These are phyloP conservation scores for Sebastes taczanowskii DNA, from an alignment of 2,797 vertebrate genomes.

Conservation along the genomic window DNA sequence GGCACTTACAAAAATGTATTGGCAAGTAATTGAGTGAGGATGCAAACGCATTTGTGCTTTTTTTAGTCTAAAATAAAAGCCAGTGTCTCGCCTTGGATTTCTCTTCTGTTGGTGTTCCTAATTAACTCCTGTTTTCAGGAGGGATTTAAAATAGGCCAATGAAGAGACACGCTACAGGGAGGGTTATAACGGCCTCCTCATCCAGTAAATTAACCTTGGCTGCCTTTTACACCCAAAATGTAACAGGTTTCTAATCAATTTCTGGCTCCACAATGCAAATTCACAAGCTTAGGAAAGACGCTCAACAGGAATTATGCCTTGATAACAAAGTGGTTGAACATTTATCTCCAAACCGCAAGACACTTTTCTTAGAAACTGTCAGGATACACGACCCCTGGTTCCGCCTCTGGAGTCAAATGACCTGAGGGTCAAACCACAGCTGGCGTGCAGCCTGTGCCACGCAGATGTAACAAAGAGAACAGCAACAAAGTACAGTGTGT, in stretches of 20 bases:
- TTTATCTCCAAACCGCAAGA: conserved; percentile 48
- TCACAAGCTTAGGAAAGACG: conserved; percentile 40
- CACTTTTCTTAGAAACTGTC: conserved; percentile 21
- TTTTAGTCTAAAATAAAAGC: conserved; percentile 61
- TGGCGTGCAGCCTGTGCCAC: background rate
- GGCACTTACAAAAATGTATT: conserved; percentile 48
- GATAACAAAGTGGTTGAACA: conserved; percentile 40
- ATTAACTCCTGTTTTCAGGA: conserved; percentile 76
- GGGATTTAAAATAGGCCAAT: conserved; percentile 75
- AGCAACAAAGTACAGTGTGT: background rate
- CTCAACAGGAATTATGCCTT: conserved; percentile 40
- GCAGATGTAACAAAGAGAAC: conserved; percentile 9
- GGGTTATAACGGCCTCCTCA: conserved; percentile 65
- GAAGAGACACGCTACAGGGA: conserved; percentile 64
- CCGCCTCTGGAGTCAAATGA: conserved; percentile 4
- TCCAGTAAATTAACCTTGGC: conserved; percentile 79
- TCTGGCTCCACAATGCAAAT: conserved; percentile 29
- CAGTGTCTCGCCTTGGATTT: conserved; percentile 52
- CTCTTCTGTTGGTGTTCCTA: conserved; percentile 67
- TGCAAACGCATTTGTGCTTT: conserved; percentile 54
- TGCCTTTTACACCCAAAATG: conserved; percentile 67
- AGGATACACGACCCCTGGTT: background rate
- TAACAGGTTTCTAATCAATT: conserved; percentile 68
- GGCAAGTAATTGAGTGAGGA: conserved; percentile 60
- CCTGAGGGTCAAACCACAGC: conserved; percentile 26